Conservation (phyloP, 2,113 vertebrate genomes). For the Pipa parva region DNA sequence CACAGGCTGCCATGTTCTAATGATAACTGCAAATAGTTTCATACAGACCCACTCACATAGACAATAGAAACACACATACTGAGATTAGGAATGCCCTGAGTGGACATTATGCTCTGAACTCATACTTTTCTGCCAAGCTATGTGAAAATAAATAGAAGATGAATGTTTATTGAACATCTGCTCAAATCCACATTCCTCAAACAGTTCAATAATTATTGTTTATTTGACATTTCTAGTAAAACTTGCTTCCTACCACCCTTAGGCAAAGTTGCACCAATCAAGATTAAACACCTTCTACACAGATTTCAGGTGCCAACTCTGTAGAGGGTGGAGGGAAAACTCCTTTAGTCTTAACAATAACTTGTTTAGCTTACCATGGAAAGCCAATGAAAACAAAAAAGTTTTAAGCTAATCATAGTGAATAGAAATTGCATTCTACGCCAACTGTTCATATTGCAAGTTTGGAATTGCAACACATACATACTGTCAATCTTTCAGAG, state of each 20-base stretch:
- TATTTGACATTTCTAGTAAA: constrained; percentile 11
- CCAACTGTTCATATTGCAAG: constrained; percentile 31
- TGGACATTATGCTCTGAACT: too few relatives aligned
- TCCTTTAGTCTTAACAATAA: constrained; percentile 47
- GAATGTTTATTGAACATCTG: too few relatives aligned
- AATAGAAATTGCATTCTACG: constrained; percentile 37
- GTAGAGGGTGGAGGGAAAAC: constrained; percentile 48
- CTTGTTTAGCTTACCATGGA: constrained; percentile 35
- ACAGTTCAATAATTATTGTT: background rate
- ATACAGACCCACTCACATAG: too few relatives aligned
- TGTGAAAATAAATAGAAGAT: too few relatives aligned
- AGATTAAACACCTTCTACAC: background rate
- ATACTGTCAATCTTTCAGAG: background rate
- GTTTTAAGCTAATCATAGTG: constrained; percentile 31
- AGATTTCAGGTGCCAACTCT: constrained; percentile 24
- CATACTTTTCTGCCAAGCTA: too few relatives aligned
- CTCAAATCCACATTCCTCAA: too few relatives aligned
- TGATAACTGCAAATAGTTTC: too few relatives aligned
- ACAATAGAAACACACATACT: too few relatives aligned
- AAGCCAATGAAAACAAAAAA: constrained; percentile 46
- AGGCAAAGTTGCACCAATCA: constrained; percentile 18
- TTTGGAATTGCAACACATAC: constrained; percentile 42
- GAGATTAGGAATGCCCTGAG: too few relatives aligned
- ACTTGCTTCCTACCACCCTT: constrained; percentile 17
- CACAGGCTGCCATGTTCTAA: too few relatives aligned